phyloP scores from a whole-genome alignment of 64 coral and sea anemone species.

The Montipora efflorescens region DNA sequence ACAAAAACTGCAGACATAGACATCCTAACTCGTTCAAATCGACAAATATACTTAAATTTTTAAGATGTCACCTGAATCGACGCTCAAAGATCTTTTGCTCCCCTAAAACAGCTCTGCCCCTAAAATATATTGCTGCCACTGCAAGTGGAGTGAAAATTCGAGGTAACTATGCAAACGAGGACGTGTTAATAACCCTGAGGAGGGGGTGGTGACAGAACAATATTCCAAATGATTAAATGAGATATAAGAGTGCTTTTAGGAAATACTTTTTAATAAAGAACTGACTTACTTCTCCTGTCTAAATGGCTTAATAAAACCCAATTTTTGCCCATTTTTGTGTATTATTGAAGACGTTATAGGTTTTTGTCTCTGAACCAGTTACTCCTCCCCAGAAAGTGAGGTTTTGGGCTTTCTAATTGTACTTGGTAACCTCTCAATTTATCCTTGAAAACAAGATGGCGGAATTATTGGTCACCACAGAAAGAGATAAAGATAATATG shows the following conservation, averaged over 20 bases:
- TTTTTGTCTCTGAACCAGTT: neutral
- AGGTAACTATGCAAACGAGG: too few relatives aligned
- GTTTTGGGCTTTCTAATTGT: neutral
- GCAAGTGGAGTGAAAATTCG: neutral
- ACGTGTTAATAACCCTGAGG: neutral
- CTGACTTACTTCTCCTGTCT: too few relatives aligned
- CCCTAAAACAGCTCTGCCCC: neutral
- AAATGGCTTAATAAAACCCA: too few relatives aligned
- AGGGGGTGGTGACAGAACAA: neutral
- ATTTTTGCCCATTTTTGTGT: too few relatives aligned
- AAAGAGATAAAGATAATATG: conserved; percentile 2
- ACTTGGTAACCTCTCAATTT: conserved; percentile 40
- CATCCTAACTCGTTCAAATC: conserved; percentile 55
- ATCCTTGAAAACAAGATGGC: conserved; percentile 66
- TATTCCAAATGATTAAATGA: neutral
- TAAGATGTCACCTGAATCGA: neutral
- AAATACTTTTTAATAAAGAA: too few relatives aligned
- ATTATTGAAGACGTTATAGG: too few relatives aligned
- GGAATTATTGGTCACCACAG: neutral
- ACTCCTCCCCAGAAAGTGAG: neutral
- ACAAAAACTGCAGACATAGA: conserved; percentile 95
- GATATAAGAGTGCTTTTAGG: neutral
- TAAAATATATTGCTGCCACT: neutral
- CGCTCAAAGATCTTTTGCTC: neutral
- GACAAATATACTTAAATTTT: neutral